Base-by-base conservation (phyloP, 2,113 vertebrate species). In the Heterotilapia buettikoferi region DNA sequence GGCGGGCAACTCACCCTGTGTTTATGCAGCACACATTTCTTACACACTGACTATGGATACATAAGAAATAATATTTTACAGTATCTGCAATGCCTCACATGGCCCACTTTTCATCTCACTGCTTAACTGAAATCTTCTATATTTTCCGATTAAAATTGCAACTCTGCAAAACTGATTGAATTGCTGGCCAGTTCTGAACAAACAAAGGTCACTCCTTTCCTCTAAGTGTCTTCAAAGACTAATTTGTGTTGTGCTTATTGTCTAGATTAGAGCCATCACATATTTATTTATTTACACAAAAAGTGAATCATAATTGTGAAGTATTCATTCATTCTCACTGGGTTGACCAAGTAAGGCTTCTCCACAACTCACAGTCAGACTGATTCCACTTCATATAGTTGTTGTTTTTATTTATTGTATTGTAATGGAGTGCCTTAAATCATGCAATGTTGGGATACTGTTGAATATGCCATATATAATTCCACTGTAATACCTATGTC, bases 361-460 rank as follows among this genome's bases (percentile, higher is more conserved):
- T 89, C 59, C 73, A 84, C 73, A 21, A n/a, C 21, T 82, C 24
- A 14, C 10, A 59, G 31, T 73, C n/a, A 9, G 31, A 43, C 52
- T 76, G 29, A 82, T 78, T 93, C 83, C 36, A 84, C 43, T 73
- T 21, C 56, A 84, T 89, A 76, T 76, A 47, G 18, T 76, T 76
- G 24, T 50, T 76, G 24, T 76, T 76, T 76, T 50, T 76, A 76
- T 76, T 76, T 50, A 26, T 11, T 50, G 38, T 88, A 89, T 87
- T 79, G 45, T 61, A 84, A 88, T 78, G 80, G 87, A 82, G 93
- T 95, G 95, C 94, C 95, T 95, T 95, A 89, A 86, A 80, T 79
- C 13, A 86, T 86, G 21, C 82, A 80, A 84, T 26, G 21, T 57
- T 87, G 40, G 3, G 31, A 80, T 50, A 88, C 38, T 90, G 86